A percentile compares a stretch with the other conserved stretches of the same genome.
Evolutionary conservation across 2,113 vertebrate species (phyloP).

Genomic region (Mionectes macconnelli): DNA sequence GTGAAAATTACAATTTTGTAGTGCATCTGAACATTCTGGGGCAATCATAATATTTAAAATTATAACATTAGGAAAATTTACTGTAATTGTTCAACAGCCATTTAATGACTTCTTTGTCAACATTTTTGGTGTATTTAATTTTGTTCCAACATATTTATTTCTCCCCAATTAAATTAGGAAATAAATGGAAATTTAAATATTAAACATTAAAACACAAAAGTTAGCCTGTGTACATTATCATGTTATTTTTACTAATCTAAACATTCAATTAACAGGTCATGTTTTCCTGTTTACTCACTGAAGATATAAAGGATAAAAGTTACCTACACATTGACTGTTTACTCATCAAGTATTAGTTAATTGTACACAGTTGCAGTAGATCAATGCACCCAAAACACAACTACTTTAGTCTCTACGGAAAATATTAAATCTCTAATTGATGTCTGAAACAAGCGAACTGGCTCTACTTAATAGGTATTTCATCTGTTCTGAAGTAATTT

Average conservation of each 20-base stretch:
- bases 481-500: not conserved
- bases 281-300: not conserved
- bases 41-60: not conserved
- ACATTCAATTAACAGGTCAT: not conserved
- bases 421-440: constrained; percentile 19
- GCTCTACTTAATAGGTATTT: not conserved
- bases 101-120: not conserved
- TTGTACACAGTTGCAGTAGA: not conserved
- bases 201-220: not conserved
- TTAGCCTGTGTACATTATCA: not conserved
- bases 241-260: not conserved
- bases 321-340: not conserved
- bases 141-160: not conserved
- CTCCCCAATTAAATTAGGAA: not conserved
- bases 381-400: not conserved
- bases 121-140: not conserved
- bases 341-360: not conserved
- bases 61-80: not conserved
- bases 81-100: not conserved
- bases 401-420: not conserved
- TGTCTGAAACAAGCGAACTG: constrained; percentile 4
- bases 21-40: not conserved
- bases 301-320: not conserved
- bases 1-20: not conserved
- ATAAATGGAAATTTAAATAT: not conserved